Percentiles rank a stretch among this genome's conserved stretches.
Conservation (phyloP, 2,797 vertebrate species). For the Gallinago solitaria region DNA sequence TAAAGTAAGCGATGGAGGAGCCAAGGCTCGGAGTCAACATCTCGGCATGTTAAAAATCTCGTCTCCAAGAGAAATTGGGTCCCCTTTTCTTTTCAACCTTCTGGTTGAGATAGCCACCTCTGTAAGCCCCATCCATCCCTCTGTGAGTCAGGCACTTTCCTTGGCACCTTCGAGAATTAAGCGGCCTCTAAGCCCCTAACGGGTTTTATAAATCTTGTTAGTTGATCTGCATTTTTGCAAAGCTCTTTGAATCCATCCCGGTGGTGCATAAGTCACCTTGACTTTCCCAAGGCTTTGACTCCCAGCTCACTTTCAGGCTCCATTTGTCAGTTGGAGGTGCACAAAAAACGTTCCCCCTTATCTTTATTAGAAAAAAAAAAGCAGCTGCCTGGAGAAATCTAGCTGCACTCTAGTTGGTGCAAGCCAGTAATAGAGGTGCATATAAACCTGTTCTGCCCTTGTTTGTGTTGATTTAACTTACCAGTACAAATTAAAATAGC, state of each 20-base stretch:
- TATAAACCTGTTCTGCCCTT: slow-evolving; percentile 63
- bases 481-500: slow-evolving; percentile 68
- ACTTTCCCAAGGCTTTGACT: slow-evolving; percentile 56
- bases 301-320: slow-evolving; percentile 62
- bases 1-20: slow-evolving; percentile 28
- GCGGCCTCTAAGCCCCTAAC: slow-evolving; percentile 50
- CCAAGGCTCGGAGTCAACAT: not conserved
- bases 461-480: slow-evolving; percentile 70
- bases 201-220: slow-evolving; percentile 72
- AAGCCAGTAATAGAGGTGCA: slow-evolving; percentile 28
- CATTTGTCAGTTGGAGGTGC: slow-evolving; percentile 61
- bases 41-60: not conserved
- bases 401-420: slow-evolving; percentile 28
- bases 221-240: slow-evolving; percentile 72
- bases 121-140: slow-evolving; percentile 12
- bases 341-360: not conserved
- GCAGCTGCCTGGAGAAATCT: slow-evolving; percentile 42
- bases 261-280: slow-evolving; percentile 65
- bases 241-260: slow-evolving; percentile 58
- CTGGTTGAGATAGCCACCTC: slow-evolving; percentile 24
- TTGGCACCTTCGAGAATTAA: slow-evolving; percentile 59
- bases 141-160: not conserved
- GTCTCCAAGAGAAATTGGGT: slow-evolving; percentile 16
- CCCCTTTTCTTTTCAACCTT: not conserved
- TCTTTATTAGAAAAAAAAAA: slow-evolving; percentile 29